Base-by-base conservation (phyloP, 2,113 vertebrate species). In the Sander vitreus region DNA sequence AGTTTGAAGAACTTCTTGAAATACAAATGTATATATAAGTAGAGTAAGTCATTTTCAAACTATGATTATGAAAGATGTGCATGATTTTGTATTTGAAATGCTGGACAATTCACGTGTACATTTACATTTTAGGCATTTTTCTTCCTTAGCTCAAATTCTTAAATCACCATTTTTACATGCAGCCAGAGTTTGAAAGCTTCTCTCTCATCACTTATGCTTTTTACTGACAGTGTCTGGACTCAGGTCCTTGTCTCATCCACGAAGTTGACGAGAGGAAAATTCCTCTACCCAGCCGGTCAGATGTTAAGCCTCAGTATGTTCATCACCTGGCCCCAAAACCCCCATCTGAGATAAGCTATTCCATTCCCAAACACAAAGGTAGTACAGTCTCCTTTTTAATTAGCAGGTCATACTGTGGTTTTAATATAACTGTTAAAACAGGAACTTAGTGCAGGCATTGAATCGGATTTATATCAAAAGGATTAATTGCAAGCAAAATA, bases 221-320 rank as follows among this genome's bases (percentile, higher is more conserved):
- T 39, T 12, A 6, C 67, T 65, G 39, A 36, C 82, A 89, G 92
- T 73, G 80, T 64, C 18, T 39, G 33, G 63, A 87, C 39, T 9
- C 73, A 5, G 48, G 54, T 59, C 14, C 33, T 43, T 5, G 12
- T 60, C 72, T 84, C 4, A 47, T 54, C 6, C 5, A 9, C 10
- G 47, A 55, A 5, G 47, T 64, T 2, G 47, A 53, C 7, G 33
- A 48, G 51, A 13, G 25, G 64, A 82, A 50, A 25, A 27, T 21
- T 73, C 64, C 78, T 54, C 66, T 27, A 6, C 33, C 39, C 0
- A 60, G 36, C 25, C 14, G 11, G 2, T 62, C 76, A n/a, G 89
- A 91, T 11, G 69, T 77, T 19, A 54, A 72, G 72, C 88, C 91
- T 13, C 92, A 94, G 83, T 92, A 78, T 36, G 76, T 92, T 86